Base-by-base conservation (phyloP, 2,888 invertebrate genomes). In the Acanthoscelides obtectus region DNA sequence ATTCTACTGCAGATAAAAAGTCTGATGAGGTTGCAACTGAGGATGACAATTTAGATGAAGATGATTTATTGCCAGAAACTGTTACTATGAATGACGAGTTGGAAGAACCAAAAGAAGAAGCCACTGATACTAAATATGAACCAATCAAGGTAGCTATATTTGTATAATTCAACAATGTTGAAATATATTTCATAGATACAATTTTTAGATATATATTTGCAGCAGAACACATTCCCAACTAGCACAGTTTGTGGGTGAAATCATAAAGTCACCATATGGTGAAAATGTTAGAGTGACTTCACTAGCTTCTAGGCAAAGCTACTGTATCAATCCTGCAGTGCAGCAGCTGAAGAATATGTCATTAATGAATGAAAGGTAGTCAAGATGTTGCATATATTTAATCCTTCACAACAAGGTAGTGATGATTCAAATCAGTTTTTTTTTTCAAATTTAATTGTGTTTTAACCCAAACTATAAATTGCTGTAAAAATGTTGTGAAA, bases 181-280 rank as follows among this genome's bases (percentile, higher is more conserved):
- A 22, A 20, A 20, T 22, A 22, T 69, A 1, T 71, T 65, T 70
- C 69, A 45, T n/a, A n/a, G n/a, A 20, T 19, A 25, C 3, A 25
- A 22, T 27, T 21, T 70, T 20, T 86, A 95, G 93, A 93, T 99
- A 75, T 96, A 92, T 82, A 98, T 96, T 84, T 96, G 97, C 83
- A 98, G 97, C 75, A 90, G 99, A 79, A 99, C 99, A 4, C 99
- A 99, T 85, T 98, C 99, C 0, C 99, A 99, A 83, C 85, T 99
- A 65, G 90, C 95, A 0, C 99, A 99, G 85, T 95, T 99, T 86
- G 91, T 98, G n/a, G 90, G 92, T 67, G 99, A 99, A 88, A 89
- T 99, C 0, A 91, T 93, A 77, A 92, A 92, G 80, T 97, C 96
- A 71, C 89, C 90, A 0, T 96, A 92, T 82, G 90, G 88, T 5